These are phyloP conservation scores for Enteromius treurensis DNA, from an alignment of 2,797 vertebrate genomes.

Conservation along the genomic window DNA sequence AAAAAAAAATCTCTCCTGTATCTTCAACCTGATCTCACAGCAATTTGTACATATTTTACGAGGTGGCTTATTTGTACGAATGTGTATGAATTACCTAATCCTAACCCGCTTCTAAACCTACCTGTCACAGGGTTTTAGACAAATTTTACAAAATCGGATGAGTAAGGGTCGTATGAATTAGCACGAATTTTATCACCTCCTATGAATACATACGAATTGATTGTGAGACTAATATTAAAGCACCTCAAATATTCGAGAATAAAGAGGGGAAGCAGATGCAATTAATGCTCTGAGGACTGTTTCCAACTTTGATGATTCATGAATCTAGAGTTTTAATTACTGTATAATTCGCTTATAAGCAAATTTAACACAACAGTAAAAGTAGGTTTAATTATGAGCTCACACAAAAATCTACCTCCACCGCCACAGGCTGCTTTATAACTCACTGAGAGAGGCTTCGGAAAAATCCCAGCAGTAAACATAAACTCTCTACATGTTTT, in stretches of 20 bases:
- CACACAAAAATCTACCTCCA: conserved; percentile 8
- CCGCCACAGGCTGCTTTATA: neutral
- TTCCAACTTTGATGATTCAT: conserved; percentile 62
- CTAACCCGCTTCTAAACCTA: too few species aligned
- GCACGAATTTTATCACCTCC: too few species aligned
- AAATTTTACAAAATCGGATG: too few species aligned
- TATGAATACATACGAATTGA: too few species aligned
- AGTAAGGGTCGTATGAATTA: too few species aligned
- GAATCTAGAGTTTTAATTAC: conserved; percentile 59
- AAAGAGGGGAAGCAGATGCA: conserved; percentile 63
- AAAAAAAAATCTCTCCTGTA: neutral
- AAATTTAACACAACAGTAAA: conserved; percentile 56
- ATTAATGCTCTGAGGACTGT: conserved; percentile 52
- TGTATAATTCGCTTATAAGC: conserved; percentile 53
- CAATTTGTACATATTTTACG: too few species aligned
- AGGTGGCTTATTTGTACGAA: too few species aligned
- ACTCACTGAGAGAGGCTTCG: neutral
- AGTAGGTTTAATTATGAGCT: conserved; percentile 4
- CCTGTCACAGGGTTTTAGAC: too few species aligned
- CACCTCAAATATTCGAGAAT: conserved; percentile 47
- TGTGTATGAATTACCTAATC: too few species aligned
- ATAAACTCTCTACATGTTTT: neutral
- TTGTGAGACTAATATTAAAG: neutral
- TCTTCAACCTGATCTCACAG: neutral
- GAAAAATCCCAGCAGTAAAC: conserved; percentile 4